Conservation (phyloP, 1,140 invertebrate genomes). For the Bombyx mori region DNA sequence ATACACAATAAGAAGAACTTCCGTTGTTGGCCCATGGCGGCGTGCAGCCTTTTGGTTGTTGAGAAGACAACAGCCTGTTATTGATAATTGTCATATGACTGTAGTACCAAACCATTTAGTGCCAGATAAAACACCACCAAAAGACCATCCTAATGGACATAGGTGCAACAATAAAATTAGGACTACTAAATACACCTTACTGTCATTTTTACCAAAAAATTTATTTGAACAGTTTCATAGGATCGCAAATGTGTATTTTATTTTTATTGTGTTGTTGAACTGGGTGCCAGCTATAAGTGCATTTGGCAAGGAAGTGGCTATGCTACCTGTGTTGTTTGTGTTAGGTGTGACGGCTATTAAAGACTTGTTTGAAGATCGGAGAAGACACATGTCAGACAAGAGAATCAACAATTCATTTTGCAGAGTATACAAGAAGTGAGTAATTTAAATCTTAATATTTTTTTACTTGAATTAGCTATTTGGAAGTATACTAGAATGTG, state of each 20-base stretch:
- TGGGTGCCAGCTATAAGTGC: constrained; percentile 95
- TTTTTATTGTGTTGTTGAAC: constrained; percentile 96
- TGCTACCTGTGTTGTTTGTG: constrained; percentile 95
- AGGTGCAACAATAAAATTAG: constrained; percentile 88
- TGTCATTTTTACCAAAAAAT: constrained; percentile 97
- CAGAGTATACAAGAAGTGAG: constrained; percentile 86
- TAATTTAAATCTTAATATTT: too few relatives aligned
- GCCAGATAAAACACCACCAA: constrained; percentile 81
- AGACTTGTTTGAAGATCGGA: constrained; percentile 95
- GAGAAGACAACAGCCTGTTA: constrained; percentile 73
- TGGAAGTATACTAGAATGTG: too few relatives aligned
- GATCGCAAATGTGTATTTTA: constrained; percentile 98
- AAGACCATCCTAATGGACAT: constrained; percentile 87
- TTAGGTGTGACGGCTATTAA: constrained; percentile 97
- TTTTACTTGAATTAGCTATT: constrained; percentile 36
- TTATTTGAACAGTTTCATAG: constrained; percentile 97
- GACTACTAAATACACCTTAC: constrained; percentile 95
- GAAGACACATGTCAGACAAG: constrained; percentile 90
- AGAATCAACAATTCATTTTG: constrained; percentile 95
- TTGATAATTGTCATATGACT: constrained; percentile 79
- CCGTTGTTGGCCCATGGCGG: constrained; percentile 78
- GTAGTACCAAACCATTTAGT: constrained; percentile 88
- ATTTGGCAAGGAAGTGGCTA: constrained; percentile 96
- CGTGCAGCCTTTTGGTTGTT: constrained; percentile 75
- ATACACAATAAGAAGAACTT: constrained; percentile 85